Conservation (phyloP, 2,113 vertebrate genomes). For the Tamias sibiricus region DNA sequence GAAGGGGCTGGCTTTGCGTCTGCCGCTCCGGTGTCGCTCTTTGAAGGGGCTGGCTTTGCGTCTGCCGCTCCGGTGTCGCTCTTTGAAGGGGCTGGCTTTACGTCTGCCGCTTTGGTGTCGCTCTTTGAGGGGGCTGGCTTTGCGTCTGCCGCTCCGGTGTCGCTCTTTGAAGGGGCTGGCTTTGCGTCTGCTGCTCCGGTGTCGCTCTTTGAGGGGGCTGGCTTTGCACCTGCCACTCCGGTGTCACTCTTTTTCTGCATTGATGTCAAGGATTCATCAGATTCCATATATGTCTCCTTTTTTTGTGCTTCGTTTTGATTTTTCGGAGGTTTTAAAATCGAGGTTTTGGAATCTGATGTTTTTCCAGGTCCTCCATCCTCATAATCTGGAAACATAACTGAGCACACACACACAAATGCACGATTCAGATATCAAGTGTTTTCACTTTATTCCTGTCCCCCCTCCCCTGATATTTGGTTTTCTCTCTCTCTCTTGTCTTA, state of each 20-base stretch:
- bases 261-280: neutral
- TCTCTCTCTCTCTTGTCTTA: conserved; percentile 34
- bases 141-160: too few species aligned
- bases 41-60: too few species aligned
- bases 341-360: conserved; percentile 10
- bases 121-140: too few species aligned
- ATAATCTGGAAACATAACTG: conserved; percentile 72
- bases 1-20: too few species aligned
- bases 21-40: too few species aligned
- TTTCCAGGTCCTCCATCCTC: conserved; percentile 27
- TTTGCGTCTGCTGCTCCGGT: too few species aligned
- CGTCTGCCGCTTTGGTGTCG: too few species aligned
- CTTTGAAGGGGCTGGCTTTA: too few species aligned
- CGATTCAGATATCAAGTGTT: conserved; percentile 15
- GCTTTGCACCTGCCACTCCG: too few species aligned
- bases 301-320: neutral
- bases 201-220: too few species aligned
- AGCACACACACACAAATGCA: conserved; percentile 52
- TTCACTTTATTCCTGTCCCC: conserved; percentile 1
- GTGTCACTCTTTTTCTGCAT: fast-evolving
- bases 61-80: too few species aligned
- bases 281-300: neutral
- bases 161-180: too few species aligned
- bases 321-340: conserved; percentile 28
- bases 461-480: neutral